Percentiles rank a stretch among this genome's conserved stretches.
These are phyloP conservation scores for Pollenia griseotomentosa DNA, from an alignment of 2,888 invertebrate species.

Conservation along the genomic window DNA sequence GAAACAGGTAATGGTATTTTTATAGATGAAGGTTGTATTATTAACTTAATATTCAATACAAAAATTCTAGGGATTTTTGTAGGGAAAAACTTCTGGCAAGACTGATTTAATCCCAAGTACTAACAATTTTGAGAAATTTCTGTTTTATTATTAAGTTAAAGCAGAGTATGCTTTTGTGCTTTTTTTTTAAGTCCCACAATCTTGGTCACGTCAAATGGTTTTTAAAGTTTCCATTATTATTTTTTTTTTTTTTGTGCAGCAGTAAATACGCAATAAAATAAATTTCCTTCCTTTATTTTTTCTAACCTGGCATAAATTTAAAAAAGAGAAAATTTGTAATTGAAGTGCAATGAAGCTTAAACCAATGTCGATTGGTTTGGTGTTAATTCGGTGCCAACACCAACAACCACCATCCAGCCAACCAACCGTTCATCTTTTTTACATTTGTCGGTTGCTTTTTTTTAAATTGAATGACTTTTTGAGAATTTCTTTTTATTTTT, in stretches of 20 bases:
- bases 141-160: too few relatives aligned
- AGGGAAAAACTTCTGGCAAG: too few relatives aligned
- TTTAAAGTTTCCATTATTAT: too few relatives aligned
- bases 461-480: background rate
- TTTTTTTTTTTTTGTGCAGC: background rate
- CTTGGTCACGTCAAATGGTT: too few relatives aligned
- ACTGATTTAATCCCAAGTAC: too few relatives aligned
- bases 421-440: background rate
- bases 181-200: too few relatives aligned
- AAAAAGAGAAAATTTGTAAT: conserved; percentile 16
- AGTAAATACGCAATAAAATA: conserved; percentile 5
- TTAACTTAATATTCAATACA: too few relatives aligned
- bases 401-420: background rate
- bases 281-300: background rate
- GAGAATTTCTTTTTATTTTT: background rate
- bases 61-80: too few relatives aligned
- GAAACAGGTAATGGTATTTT: too few relatives aligned
- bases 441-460: background rate
- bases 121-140: too few relatives aligned
- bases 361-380: conserved; percentile 40
- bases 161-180: too few relatives aligned
- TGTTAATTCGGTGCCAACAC: conserved; percentile 18
- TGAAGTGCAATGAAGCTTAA: conserved; percentile 52
- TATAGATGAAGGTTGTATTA: too few relatives aligned
- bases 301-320: background rate